Percentiles rank a stretch among this genome's conserved stretches.
Evolutionary conservation across 2,797 vertebrate species (phyloP).

Genomic region (Phalanger gymnotis): DNA sequence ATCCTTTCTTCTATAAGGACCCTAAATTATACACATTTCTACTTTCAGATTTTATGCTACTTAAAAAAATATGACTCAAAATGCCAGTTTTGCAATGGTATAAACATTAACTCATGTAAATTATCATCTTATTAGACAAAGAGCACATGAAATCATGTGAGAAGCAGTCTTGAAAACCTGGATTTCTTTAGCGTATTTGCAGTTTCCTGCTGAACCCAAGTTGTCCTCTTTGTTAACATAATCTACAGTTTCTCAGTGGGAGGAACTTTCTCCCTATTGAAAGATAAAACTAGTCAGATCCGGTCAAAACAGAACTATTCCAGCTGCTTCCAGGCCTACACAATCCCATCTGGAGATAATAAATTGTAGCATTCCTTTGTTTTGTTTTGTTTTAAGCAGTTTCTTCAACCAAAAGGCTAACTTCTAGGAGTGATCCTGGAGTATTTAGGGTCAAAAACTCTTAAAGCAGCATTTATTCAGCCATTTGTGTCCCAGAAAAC

Average conservation of each 20-base stretch:
- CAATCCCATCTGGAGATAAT: slow-evolving; percentile 61
- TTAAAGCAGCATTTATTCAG: neutral
- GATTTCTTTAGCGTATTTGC: slow-evolving; percentile 1
- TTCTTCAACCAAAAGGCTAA: slow-evolving; percentile 22
- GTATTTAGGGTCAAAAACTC: slow-evolving; percentile 16
- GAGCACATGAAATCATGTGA: slow-evolving; percentile 35
- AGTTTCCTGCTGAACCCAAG: slow-evolving; percentile 29
- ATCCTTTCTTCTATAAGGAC: slow-evolving; percentile 48
- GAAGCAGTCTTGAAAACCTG: slow-evolving; percentile 34
- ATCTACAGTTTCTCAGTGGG: slow-evolving; percentile 41
- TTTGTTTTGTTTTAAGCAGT: slow-evolving; percentile 52
- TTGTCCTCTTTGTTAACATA: slow-evolving; percentile 45
- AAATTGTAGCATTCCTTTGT: slow-evolving; percentile 43
- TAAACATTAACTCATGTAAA: slow-evolving; percentile 2
- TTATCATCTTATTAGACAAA: slow-evolving; percentile 10
- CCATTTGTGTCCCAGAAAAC: neutral
- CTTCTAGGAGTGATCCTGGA: slow-evolving; percentile 3
- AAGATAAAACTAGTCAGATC: slow-evolving; percentile 46
- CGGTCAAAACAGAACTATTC: slow-evolving; percentile 33
- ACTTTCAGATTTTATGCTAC: slow-evolving; percentile 39
- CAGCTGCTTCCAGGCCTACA: slow-evolving; percentile 22
- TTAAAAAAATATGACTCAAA: slow-evolving; percentile 48
- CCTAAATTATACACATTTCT: slow-evolving; percentile 10
- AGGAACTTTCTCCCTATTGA: slow-evolving; percentile 41
- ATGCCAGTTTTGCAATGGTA: slow-evolving; percentile 13